Evolutionary conservation across 1,140 invertebrate species (phyloP).

Genomic region (Caenorhabditis remanei): DNA sequence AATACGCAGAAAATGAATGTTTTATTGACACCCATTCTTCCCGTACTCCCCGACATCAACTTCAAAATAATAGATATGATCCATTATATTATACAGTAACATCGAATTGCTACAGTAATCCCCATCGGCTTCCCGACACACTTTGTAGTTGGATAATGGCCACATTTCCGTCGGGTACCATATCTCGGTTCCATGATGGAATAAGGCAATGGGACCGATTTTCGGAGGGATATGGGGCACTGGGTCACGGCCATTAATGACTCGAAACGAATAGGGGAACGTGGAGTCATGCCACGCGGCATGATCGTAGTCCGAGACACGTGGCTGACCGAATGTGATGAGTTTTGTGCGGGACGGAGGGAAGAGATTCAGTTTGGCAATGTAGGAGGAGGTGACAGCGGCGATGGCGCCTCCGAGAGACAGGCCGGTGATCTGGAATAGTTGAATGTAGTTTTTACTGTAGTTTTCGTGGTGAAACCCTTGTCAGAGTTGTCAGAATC

Average conservation of each 20-base stretch:
- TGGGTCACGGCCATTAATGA: conserved; percentile 47
- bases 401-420: conserved; percentile 36
- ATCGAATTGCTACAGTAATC: conserved; percentile 55
- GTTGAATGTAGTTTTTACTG: too few relatives aligned
- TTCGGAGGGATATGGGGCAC: conserved; percentile 55
- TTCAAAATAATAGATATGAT: conserved; percentile 55
- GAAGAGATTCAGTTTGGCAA: conserved; percentile 16
- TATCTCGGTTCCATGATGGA: conserved; percentile 57
- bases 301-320: conserved; percentile 32
- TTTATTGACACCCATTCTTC: neutral
- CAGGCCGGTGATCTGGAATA: conserved; percentile 28
- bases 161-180: conserved; percentile 46
- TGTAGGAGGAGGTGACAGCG: conserved; percentile 46
- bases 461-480: too few relatives aligned
- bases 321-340: conserved; percentile 58
- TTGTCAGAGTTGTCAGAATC: too few relatives aligned
- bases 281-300: conserved; percentile 43
- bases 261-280: conserved; percentile 53
- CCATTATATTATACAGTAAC: conserved; percentile 18
- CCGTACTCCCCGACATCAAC: conserved; percentile 20
- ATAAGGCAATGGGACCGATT: conserved; percentile 47
- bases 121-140: conserved; percentile 55
- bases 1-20: neutral
- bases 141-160: conserved; percentile 35
- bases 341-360: conserved; percentile 27